phyloP scores from a whole-genome alignment of 2,888 invertebrate genomes.

The Ectemnius cavifrons region DNA sequence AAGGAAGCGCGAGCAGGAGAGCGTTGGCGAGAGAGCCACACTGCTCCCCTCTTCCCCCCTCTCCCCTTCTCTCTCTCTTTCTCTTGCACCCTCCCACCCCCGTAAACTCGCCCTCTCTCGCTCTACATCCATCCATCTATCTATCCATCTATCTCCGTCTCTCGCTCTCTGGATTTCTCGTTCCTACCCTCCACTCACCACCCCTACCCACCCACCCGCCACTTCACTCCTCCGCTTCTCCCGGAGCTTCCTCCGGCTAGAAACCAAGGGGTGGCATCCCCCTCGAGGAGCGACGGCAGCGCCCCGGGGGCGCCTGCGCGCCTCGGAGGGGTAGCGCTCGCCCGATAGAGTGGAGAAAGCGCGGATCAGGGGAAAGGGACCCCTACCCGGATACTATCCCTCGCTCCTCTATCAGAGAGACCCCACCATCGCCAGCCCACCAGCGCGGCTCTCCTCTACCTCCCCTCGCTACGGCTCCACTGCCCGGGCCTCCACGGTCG shows the following conservation, averaged over 20 bases:
- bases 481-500: constrained; percentile 77
- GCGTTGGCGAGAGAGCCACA: constrained; percentile 34
- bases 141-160: constrained; percentile 1
- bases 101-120: constrained; percentile 2
- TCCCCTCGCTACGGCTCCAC: constrained; percentile 74
- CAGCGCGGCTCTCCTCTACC: constrained; percentile 58
- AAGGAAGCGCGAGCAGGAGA: constrained; percentile 51
- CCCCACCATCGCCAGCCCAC: constrained; percentile 48
- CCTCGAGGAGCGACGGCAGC: constrained; percentile 58
- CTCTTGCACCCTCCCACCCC: background rate
- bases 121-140: background rate
- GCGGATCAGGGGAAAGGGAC: constrained; percentile 52
- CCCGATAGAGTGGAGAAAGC: constrained; percentile 60
- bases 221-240: constrained; percentile 34
- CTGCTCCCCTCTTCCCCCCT: background rate
- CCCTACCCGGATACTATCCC: constrained; percentile 49
- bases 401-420: constrained; percentile 44
- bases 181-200: background rate
- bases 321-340: constrained; percentile 60
- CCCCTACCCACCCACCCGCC: constrained; percentile 21
- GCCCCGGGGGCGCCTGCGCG: constrained; percentile 67
- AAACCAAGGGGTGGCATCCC: constrained; percentile 48
- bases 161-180: background rate
- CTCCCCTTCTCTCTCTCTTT: background rate
- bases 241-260: constrained; percentile 37